These are phyloP conservation scores for Geopemphigus sp. DNA, from an alignment of 1,140 invertebrate genomes.

Conservation along the genomic window DNA sequence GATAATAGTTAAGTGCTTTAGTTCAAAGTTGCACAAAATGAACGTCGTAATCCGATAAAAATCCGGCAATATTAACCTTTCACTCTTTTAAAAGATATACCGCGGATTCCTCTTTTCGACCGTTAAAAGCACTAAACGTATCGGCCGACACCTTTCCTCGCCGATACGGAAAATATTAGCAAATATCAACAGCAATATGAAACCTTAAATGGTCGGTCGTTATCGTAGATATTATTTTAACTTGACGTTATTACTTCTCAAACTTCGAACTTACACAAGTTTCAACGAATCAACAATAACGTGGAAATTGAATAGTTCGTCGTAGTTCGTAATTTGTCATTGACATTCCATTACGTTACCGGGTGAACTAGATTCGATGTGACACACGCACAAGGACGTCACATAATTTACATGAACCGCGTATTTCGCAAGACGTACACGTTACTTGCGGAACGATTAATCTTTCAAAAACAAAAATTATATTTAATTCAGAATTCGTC, in stretches of 20 bases:
- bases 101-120: neutral
- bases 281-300: neutral
- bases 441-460: too few species aligned
- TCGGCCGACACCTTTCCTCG: neutral
- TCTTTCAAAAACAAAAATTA: neutral
- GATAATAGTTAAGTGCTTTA: neutral
- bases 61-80: neutral
- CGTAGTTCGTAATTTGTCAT: neutral
- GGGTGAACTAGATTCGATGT: neutral
- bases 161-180: conserved; percentile 1
- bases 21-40: conserved; percentile 16
- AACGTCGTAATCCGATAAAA: conserved; percentile 25
- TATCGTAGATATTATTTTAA: neutral
- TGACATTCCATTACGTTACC: neutral
- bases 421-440: too few species aligned
- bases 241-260: neutral
- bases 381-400: neutral
- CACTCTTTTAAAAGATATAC: neutral
- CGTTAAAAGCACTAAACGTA: neutral
- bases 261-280: too few species aligned
- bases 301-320: neutral
- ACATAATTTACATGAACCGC: neutral
- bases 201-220: neutral
- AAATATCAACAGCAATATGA: conserved; percentile 1
- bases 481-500: neutral